A percentile compares a stretch with the other conserved stretches of the same genome.
phyloP scores from a whole-genome alignment of 2,797 vertebrate species.

The Phyllotis vaccarum region DNA sequence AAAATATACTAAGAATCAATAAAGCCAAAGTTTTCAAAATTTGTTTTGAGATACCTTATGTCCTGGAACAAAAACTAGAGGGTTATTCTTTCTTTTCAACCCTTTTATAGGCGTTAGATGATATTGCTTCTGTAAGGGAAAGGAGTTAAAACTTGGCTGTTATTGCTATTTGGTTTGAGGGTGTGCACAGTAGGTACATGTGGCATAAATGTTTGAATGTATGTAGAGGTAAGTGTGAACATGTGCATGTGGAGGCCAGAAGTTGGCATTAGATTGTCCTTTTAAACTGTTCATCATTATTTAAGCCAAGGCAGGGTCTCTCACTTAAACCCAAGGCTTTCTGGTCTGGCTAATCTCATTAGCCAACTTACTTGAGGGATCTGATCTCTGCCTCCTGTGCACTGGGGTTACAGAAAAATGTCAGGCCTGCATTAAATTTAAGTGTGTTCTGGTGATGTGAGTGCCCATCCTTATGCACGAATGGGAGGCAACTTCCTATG shows the following conservation, averaged over 20 bases:
- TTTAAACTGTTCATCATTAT: neutral
- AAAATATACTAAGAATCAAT: slow-evolving; percentile 80
- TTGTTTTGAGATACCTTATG: slow-evolving; percentile 74
- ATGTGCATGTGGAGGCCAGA: neutral
- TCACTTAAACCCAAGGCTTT: neutral
- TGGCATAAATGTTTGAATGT: neutral
- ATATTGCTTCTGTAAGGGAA: slow-evolving; percentile 26
- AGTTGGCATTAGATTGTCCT: neutral
- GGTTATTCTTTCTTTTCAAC: slow-evolving; percentile 58
- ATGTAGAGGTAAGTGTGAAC: neutral
- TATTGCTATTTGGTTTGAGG: neutral
- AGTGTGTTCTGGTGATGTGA: too few species aligned
- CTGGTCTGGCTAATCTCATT: neutral
- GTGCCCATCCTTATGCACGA: neutral
- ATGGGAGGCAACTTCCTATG: neutral
- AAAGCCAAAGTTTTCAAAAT: slow-evolving; percentile 75
- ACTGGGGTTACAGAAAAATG: neutral
- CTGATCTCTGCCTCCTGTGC: neutral
- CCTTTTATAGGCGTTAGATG: slow-evolving; percentile 39
- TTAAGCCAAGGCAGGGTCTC: neutral
- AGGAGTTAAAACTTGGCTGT: neutral
- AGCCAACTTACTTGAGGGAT: neutral
- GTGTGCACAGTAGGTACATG: neutral
- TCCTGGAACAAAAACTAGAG: slow-evolving; percentile 47
- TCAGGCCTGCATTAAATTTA: neutral